These are phyloP conservation scores for Chromoteleia sp. DNA, from an alignment of 2,888 invertebrate species.

Conservation along the genomic window DNA sequence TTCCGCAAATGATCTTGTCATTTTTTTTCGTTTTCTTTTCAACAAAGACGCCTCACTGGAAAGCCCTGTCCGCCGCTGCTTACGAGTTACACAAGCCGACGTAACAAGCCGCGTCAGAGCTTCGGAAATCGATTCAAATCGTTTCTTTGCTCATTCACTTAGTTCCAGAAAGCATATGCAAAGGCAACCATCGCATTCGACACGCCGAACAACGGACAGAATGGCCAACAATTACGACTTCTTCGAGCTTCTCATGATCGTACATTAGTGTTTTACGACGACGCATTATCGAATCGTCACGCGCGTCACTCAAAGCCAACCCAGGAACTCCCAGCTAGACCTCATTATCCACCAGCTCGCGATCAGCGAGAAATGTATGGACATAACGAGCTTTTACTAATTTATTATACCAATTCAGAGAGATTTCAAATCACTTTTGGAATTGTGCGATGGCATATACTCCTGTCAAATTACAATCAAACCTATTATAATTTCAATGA, in stretches of 20 bases:
- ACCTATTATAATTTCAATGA: too few species aligned
- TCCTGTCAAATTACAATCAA: not conserved
- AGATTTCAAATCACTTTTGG: not conserved
- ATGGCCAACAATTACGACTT: constrained; percentile 74
- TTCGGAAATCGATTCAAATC: constrained; percentile 66
- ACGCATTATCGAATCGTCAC: constrained; percentile 79
- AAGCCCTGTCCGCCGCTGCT: constrained; percentile 23
- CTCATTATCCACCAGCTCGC: constrained; percentile 52
- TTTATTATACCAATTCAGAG: constrained; percentile 39
- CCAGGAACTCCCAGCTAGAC: constrained; percentile 52
- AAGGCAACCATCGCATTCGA: constrained; percentile 74
- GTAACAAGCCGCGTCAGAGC: constrained; percentile 52
- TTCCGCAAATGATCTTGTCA: constrained; percentile 62
- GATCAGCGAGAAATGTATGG: constrained; percentile 41
- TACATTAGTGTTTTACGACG: constrained; percentile 83
- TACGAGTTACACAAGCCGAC: constrained; percentile 45
- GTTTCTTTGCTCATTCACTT: constrained; percentile 51
- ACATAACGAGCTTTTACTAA: constrained; percentile 46
- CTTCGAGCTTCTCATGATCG: constrained; percentile 79
- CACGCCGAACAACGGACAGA: constrained; percentile 74
- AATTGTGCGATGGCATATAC: not conserved
- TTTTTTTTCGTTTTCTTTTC: constrained; percentile 37
- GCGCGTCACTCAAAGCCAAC: constrained; percentile 77
- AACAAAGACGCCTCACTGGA: constrained; percentile 36
- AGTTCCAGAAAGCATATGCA: constrained; percentile 68